These are phyloP conservation scores for Budorcas taxicolor DNA, from an alignment of 2,113 vertebrate species.

Conservation along the genomic window DNA sequence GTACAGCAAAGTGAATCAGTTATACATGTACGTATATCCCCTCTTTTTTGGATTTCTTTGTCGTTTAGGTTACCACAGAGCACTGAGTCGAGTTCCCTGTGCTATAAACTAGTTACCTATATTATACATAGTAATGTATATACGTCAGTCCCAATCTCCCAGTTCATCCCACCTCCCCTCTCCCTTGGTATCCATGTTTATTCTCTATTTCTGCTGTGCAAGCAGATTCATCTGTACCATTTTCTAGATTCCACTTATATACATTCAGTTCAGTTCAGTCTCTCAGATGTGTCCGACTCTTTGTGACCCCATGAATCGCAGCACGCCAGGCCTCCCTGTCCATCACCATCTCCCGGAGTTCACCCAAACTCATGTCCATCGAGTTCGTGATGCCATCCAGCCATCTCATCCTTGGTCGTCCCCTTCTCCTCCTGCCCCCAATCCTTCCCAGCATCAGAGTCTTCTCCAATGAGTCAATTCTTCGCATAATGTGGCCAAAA, in stretches of 20 bases:
- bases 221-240: neutral
- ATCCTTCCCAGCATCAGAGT: no score
- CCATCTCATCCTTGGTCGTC: no score
- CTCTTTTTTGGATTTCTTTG: neutral
- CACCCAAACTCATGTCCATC: no score
- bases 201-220: neutral
- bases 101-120: neutral
- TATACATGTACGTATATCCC: neutral
- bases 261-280: neutral
- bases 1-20: neutral
- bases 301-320: no score
- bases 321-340: no score
- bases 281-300: accelerated
- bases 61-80: neutral
- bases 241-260: neutral
- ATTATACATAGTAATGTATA: neutral
- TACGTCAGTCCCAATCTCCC: neutral
- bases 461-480: no score
- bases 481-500: no score
- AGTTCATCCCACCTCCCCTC: neutral
- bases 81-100: neutral
- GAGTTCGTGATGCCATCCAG: no score
- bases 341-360: no score
- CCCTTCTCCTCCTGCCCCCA: no score
- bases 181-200: neutral